Evolutionary conservation across 2,888 invertebrate genomes (phyloP), one percentile per base, ranked within the genome.

Genomic region (Drosophila quasianomalipes): DNA sequence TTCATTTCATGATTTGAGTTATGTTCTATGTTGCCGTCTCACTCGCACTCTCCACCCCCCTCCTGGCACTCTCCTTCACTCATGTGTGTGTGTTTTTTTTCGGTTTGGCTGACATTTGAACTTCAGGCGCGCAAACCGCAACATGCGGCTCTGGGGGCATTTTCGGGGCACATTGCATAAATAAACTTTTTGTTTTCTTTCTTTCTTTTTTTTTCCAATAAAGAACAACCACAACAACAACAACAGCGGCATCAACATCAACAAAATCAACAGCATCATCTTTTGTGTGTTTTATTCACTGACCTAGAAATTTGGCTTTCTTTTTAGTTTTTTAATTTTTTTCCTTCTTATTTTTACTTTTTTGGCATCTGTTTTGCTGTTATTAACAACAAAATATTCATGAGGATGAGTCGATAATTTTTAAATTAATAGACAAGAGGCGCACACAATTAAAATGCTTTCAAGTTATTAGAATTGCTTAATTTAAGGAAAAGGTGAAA

Each of bases 301-400:
- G 84, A 86, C 85, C 89, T 82, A 85, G 85, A 85, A 85, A 89
- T 79, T 81, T 72, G 64, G 80, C 80, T 89, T 89, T 82, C 79
- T 74, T 83, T 77, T 81, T 2, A 16, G 14, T 31, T 51, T 37
- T 54, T 22, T 31, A 26, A 28, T 44, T 28, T 30, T 65, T 81
- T 70, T 71, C 81, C 73, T 78, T 41, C 10, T n/a, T 26, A 26
- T 47, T 54, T 57, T 55, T 28, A 51, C 7, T 22, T 66, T 64
- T 41, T 64, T 65, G 49, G 41, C 44, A 61, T 53, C 60, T 74
- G 65, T 39, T 61, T 64, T 61, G 35, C n/a, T 64, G 68, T 59
- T 41, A n/a, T 28, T 52, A 51, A 55, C 51, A 22, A 35, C 5
- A 6, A 35, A 66, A 66, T 65, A 19, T 35, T 47, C 26, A 16